phyloP scores from a whole-genome alignment of 37 sponge, comb jelly and placozoan genomes.

The Cliona cf. orientalis region DNA sequence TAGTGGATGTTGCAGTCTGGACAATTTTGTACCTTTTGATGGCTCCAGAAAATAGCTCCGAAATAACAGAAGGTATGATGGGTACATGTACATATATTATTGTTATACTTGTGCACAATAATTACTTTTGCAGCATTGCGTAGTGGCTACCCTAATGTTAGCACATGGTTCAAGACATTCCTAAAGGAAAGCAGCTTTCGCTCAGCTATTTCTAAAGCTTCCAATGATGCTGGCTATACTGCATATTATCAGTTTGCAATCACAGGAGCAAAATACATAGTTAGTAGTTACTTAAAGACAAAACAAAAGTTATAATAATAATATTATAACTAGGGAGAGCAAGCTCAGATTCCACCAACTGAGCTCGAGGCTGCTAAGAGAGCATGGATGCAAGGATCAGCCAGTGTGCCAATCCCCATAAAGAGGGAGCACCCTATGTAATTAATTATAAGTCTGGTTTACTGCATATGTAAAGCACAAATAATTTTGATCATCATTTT shows the following conservation, averaged over 20 bases:
- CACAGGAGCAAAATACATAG: no score
- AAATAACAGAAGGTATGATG: no score
- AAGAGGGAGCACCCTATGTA: conserved; percentile 75
- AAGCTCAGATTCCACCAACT: conserved; percentile 19
- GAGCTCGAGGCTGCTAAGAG: conserved; percentile 48
- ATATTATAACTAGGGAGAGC: no score
- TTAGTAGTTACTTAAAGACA: no score
- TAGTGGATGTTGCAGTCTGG: conserved; percentile 74
- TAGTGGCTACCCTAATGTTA: conserved; percentile 33
- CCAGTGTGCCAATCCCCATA: conserved; percentile 26
- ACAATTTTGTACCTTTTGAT: conserved; percentile 48
- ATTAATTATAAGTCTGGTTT: background rate
- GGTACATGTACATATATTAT: no score
- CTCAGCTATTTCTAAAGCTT: conserved; percentile 43
- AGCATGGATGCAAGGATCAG: conserved; percentile 39
- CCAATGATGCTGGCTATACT: conserved; percentile 34
- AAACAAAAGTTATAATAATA: no score
- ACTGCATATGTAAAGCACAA: no score
- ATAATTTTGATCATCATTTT: background rate
- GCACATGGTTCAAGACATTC: conserved; percentile 60
- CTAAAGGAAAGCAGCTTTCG: conserved; percentile 3
- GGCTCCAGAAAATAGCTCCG: conserved; percentile 49
- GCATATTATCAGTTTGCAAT: conserved; percentile 24
- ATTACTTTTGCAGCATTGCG: no score
- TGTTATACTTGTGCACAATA: no score